Evolutionary conservation across 2,797 vertebrate genomes (phyloP), one percentile per base, ranked within the genome.

Genomic region (Champsocephalus gunnari): DNA sequence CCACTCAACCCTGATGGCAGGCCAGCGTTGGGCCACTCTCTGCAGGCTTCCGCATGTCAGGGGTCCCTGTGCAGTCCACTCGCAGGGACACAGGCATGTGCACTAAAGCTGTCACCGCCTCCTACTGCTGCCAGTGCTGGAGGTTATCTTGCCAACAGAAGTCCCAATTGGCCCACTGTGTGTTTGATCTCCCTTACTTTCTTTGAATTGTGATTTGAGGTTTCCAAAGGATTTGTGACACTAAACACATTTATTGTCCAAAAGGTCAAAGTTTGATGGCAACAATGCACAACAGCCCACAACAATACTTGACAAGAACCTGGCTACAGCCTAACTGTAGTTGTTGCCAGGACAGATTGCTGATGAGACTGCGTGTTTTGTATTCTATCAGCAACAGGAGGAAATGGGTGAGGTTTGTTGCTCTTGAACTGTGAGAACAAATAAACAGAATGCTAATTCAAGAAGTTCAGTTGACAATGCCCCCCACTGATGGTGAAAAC

Each of bases 81-180:
- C 66, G 24, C 81, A 79, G 85, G 85, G 88, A 89, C 89, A 81
- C 84, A 90, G 91, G 82, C 88, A 82, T 88, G 86, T 79, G 89
- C 91, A 90, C 84, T 94, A 94, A 94, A 95, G 71, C 94, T 94
- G 94, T 95, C 94, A 93, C 90, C 92, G 80, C 92, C 86, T 90
- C 77, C 82, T 74, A 57, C 66, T 67, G 72, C 81, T 77, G 79
- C 81, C 80, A 85, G 73, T 13, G 79, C 80, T 78, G 73, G 65
- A 80, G 80, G 80, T 90, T 81, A 87, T 91, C 91, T 82, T 79
- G 71, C 71, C 45, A 32, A 62, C 69, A 75, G 66, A 87, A 49
- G 78, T 84, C 69, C 65, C 72, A 50, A 76, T 68, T 71, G 69
- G 50, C 60, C 65, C 62, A 67, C 49, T 14, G 41, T 38, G 17